Evolutionary conservation across 2,113 vertebrate genomes (phyloP).

Genomic region (Forbesichthys agassizii): DNA sequence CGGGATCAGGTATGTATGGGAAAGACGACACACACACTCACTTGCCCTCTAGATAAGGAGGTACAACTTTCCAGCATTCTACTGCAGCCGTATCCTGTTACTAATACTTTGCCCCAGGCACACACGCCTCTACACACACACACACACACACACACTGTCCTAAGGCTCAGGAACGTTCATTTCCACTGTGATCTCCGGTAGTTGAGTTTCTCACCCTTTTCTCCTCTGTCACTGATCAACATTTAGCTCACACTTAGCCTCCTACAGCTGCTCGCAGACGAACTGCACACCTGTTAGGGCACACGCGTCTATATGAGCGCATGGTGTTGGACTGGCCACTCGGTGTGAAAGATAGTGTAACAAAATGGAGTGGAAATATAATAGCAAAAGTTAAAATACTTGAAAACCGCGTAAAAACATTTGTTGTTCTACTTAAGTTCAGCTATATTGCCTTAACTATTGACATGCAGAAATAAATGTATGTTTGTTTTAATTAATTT

Average conservation of each 20-base stretch:
- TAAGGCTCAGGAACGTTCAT: slow-evolving; percentile 70
- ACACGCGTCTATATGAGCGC: no score
- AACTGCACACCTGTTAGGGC: no score
- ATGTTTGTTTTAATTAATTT: no score
- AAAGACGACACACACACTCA: slow-evolving; percentile 73
- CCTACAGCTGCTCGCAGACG: slow-evolving; percentile 44
- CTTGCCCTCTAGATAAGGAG: slow-evolving; percentile 83
- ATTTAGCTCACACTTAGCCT: slow-evolving; percentile 48
- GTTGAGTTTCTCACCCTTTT: slow-evolving; percentile 51
- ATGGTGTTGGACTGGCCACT: no score
- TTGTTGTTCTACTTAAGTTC: no score
- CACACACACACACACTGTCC: slow-evolving; percentile 28
- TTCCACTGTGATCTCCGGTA: slow-evolving; percentile 54
- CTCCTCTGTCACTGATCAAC: slow-evolving; percentile 33
- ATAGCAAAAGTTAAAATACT: no score
- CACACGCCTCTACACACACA: slow-evolving; percentile 31
- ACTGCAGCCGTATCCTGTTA: slow-evolving; percentile 86
- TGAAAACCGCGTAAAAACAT: no score
- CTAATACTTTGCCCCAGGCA: slow-evolving; percentile 81
- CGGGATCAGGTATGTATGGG: slow-evolving; percentile 77
- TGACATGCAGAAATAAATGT: no score
- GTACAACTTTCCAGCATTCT: slow-evolving; percentile 78
- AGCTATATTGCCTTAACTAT: no score
- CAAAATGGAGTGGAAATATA: no score
- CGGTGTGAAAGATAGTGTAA: no score